Percentiles rank a stretch among this genome's conserved stretches.
phyloP scores from a whole-genome alignment of 2,797 vertebrate species.

The Margarornis squamiger region DNA sequence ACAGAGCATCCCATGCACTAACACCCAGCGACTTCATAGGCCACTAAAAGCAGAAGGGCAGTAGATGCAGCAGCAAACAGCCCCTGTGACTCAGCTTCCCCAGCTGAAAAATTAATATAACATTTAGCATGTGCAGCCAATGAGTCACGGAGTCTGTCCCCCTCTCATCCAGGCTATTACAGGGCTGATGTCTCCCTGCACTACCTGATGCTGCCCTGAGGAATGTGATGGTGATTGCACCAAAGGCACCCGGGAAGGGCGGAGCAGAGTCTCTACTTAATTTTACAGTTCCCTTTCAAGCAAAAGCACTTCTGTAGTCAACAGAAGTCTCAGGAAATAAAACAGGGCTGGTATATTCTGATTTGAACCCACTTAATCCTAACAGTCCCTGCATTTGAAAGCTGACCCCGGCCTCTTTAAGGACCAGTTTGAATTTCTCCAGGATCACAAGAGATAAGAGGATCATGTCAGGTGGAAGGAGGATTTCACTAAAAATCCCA shows the following conservation, averaged over 20 bases:
- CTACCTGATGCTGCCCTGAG: background rate
- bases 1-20: background rate
- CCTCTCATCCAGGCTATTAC: background rate
- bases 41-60: background rate
- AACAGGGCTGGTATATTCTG: background rate
- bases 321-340: background rate
- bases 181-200: background rate
- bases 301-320: conserved; percentile 1
- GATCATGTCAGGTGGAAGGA: background rate
- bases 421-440: background rate
- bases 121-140: background rate
- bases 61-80: background rate
- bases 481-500: conserved; percentile 4
- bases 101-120: background rate
- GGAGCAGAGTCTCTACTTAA: conserved; percentile 2
- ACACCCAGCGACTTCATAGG: accelerated
- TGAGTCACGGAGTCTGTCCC: conserved; percentile 33
- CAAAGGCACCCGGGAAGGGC: background rate
- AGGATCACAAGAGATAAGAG: background rate
- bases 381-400: background rate
- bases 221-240: background rate
- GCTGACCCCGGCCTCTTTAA: background rate
- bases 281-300: background rate
- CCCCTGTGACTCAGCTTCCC: conserved; percentile 1
- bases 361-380: background rate